Percentiles rank a stretch among this genome's conserved stretches.
Evolutionary conservation across 2,797 vertebrate genomes (phyloP).

Genomic region (Ctenopoma kingsleyae): DNA sequence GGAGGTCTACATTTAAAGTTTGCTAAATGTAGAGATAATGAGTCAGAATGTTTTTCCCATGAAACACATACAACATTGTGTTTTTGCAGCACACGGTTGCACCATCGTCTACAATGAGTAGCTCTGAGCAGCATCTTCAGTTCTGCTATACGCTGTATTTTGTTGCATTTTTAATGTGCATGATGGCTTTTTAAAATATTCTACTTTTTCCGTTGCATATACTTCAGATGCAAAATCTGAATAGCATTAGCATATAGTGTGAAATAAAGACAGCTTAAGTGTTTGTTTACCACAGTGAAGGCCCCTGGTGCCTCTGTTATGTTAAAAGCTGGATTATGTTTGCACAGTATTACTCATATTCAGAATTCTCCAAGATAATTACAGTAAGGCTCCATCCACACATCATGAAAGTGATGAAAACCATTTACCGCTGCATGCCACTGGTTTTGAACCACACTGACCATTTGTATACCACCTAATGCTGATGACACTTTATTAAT

Average conservation of each 20-base stretch:
- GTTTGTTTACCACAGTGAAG: conserved; percentile 29
- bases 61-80: not conserved
- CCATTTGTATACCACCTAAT: not conserved
- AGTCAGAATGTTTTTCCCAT: not conserved
- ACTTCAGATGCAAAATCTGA: not conserved
- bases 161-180: not conserved
- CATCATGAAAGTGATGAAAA: not conserved
- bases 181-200: not conserved
- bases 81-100: not conserved
- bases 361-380: not conserved
- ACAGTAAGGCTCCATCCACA: not conserved
- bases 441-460: not conserved
- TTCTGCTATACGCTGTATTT: not conserved
- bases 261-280: not conserved
- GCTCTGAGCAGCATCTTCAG: not conserved
- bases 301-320: conserved; percentile 7
- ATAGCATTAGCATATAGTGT: not conserved
- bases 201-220: not conserved
- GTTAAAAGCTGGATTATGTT: conserved; percentile 10
- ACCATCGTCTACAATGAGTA: not conserved
- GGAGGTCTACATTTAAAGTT: too few relatives aligned
- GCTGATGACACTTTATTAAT: not conserved
- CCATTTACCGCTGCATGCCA: not conserved
- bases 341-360: conserved; percentile 1
- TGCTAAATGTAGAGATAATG: not conserved